Conservation (phyloP, 2,888 invertebrate species). For the Diarsia brunnea region DNA sequence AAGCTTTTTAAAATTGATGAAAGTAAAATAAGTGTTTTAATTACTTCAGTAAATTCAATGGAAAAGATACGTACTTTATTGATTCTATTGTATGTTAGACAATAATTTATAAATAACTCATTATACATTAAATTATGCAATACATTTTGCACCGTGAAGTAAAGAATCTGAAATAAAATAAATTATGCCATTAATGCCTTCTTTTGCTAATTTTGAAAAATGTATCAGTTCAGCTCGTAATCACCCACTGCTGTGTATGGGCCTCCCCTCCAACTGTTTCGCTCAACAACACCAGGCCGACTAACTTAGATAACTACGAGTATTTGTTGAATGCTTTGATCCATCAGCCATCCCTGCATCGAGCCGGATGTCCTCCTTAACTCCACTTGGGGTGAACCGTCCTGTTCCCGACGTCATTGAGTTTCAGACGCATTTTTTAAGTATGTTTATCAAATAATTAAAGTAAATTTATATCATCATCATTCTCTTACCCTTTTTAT, state of each 20-base stretch:
- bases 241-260: too few relatives aligned
- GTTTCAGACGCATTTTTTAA: not conserved
- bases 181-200: not conserved
- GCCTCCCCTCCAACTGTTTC: too few relatives aligned
- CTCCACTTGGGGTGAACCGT: not conserved
- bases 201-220: too few relatives aligned
- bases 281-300: too few relatives aligned
- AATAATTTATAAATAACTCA: not conserved
- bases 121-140: not conserved
- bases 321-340: not conserved
- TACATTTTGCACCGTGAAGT: conserved; percentile 1
- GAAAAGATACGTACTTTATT: not conserved
- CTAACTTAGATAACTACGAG: too few relatives aligned
- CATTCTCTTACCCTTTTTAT: not conserved
- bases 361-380: not conserved
- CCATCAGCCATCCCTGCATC: not conserved
- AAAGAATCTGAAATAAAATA: conserved; percentile 7
- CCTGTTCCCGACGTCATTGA: not conserved
- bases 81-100: not conserved
- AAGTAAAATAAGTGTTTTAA: too few relatives aligned
- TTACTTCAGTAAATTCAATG: too few relatives aligned
- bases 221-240: too few relatives aligned
- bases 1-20: too few relatives aligned
- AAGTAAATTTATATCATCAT: too few relatives aligned
- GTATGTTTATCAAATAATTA: too few relatives aligned